Evolutionary conservation across 2,797 vertebrate genomes (phyloP).

Genomic region (Hapalemur alaotrensis): DNA sequence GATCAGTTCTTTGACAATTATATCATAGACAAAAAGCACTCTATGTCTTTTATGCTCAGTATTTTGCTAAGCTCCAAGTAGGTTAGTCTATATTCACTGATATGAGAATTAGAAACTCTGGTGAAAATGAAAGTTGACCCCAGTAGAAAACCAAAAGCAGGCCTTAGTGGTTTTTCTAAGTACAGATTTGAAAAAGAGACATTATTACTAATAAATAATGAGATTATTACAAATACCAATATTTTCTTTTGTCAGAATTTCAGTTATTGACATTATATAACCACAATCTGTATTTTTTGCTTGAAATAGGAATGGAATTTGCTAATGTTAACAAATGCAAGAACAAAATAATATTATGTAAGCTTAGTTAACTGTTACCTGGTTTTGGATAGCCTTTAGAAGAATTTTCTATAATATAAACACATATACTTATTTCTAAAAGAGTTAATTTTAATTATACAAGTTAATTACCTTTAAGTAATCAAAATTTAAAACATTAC

Average conservation of each 20-base stretch:
- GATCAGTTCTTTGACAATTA: neutral
- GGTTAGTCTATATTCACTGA: neutral
- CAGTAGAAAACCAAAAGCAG: neutral
- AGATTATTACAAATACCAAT: neutral
- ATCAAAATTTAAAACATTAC: neutral
- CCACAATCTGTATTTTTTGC: slow-evolving; percentile 5
- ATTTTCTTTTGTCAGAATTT: neutral
- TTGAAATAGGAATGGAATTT: slow-evolving; percentile 60
- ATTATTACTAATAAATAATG: neutral
- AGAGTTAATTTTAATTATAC: slow-evolving; percentile 20
- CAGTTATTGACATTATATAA: neutral
- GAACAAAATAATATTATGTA: slow-evolving; percentile 39
- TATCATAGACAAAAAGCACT: slow-evolving; percentile 1
- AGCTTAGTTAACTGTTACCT: slow-evolving; percentile 58
- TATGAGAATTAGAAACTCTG: neutral
- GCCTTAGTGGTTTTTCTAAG: neutral
- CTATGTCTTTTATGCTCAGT: neutral
- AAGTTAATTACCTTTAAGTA: neutral
- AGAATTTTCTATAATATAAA: slow-evolving; percentile 18
- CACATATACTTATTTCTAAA: slow-evolving; percentile 12
- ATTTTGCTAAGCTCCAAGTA: slow-evolving; percentile 24
- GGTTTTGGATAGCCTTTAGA: slow-evolving; percentile 16
- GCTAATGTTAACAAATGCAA: slow-evolving; percentile 50
- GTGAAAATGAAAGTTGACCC: slow-evolving; percentile 3
- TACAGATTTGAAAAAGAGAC: neutral